Conservation (phyloP, 53 echinoderm and acorn worm species). For the Stichopus horrens region DNA sequence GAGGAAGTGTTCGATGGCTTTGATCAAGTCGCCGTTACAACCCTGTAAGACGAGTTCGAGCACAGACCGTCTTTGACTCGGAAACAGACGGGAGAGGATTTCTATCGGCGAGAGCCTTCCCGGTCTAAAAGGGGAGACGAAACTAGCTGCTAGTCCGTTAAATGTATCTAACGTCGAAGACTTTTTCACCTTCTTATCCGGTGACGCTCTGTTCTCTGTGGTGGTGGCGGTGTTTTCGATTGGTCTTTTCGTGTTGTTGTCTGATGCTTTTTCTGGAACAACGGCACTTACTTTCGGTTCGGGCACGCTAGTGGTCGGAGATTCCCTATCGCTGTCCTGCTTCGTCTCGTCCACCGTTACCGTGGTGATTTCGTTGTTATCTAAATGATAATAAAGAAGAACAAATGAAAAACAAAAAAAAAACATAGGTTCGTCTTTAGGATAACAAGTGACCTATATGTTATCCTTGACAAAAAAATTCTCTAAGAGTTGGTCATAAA, state of each 20-base stretch:
- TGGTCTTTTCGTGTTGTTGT: slow-evolving; percentile 24
- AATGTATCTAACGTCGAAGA: slow-evolving; percentile 71
- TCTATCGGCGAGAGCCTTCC: slow-evolving; percentile 91
- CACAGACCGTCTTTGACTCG: slow-evolving; percentile 85
- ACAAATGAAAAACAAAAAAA: not conserved
- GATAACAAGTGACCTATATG: no score
- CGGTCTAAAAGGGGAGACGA: slow-evolving; percentile 91
- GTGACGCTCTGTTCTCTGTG: slow-evolving; percentile 31
- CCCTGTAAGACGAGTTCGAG: slow-evolving; percentile 95
- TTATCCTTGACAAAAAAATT: no score
- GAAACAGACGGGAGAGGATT: slow-evolving; percentile 84
- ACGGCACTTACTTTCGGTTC: slow-evolving; percentile 50
- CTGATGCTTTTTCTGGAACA: slow-evolving; percentile 7
- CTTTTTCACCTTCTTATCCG: slow-evolving; percentile 55
- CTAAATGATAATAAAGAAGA: slow-evolving; percentile 33
- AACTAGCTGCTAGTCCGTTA: slow-evolving; percentile 86
- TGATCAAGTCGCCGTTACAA: slow-evolving; percentile 94
- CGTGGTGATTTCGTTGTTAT: slow-evolving; percentile 48
- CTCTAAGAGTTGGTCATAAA: no score
- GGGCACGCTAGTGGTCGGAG: slow-evolving; percentile 71
- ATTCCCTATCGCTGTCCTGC: slow-evolving; percentile 74
- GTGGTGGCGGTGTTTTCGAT: slow-evolving; percentile 8
- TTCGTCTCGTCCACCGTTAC: slow-evolving; percentile 51
- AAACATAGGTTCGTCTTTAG: not conserved
- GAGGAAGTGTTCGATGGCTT: slow-evolving; percentile 97